phyloP scores from a whole-genome alignment of 2,797 vertebrate genomes.

The Enteromius anoplus region DNA sequence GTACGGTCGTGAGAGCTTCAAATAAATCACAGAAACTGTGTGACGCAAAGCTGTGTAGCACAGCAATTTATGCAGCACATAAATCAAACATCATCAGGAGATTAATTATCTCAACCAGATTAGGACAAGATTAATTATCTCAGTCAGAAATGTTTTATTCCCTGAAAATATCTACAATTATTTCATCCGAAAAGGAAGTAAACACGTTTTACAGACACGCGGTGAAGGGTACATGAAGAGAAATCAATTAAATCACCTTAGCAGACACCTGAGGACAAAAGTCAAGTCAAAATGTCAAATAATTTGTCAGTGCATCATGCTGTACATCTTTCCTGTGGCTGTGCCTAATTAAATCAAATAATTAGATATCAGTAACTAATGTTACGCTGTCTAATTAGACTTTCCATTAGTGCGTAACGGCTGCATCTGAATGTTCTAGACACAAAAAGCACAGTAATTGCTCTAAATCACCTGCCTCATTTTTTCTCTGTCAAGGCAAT shows the following conservation, averaged over 20 bases:
- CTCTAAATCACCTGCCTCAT: slow-evolving; percentile 51
- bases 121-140: slow-evolving; percentile 28
- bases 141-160: background rate
- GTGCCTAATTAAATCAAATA: slow-evolving; percentile 46
- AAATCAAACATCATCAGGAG: slow-evolving; percentile 29
- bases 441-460: slow-evolving; percentile 52
- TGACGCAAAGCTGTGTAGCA: background rate
- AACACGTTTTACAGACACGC: background rate
- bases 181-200: background rate
- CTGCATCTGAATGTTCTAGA: slow-evolving; percentile 33
- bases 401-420: slow-evolving; percentile 44
- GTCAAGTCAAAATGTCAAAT: slow-evolving; percentile 20
- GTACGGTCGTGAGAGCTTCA: background rate
- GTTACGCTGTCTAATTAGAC: slow-evolving; percentile 40
- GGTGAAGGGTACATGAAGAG: background rate
- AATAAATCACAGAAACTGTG: background rate
- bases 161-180: background rate
- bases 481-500: slow-evolving; percentile 35
- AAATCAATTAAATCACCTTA: slow-evolving; percentile 16
- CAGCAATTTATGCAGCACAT: background rate
- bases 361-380: slow-evolving; percentile 54
- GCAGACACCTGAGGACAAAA: slow-evolving; percentile 26
- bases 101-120: slow-evolving; percentile 17
- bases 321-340: slow-evolving; percentile 39
- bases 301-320: slow-evolving; percentile 20